Evolutionary conservation across 2,113 vertebrate genomes (phyloP), one percentile per base, ranked within the genome.

Genomic region (Eupsittula cactorum): DNA sequence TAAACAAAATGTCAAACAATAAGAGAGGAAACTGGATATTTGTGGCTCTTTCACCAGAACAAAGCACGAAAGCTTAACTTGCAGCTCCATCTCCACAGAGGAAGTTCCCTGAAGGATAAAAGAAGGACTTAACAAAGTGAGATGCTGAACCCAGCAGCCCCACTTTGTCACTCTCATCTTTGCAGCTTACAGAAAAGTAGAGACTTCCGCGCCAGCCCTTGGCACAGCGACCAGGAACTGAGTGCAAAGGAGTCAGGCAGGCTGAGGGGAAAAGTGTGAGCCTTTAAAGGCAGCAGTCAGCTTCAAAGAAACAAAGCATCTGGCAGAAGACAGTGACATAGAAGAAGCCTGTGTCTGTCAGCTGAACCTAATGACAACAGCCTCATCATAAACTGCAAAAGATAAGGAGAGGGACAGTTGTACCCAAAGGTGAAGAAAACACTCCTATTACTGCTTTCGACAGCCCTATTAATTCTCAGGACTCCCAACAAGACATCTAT

Each of bases 81-180:
- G 49, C 95, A 93, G 94, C 94, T 95, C 91, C 84, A 68, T 88
- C 81, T 95, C 94, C 23, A 50, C 87, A 55, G 96, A 97, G 97
- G 97, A 98, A 98, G 95, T 97, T 76, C 95, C 95, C 95, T 77
- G 60, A 86, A 94, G 97, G 94, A 98, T 98, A 89, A 98, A 98
- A 98, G 95, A 82, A 41, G 5, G 1, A 81, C 92, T 82, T 57
- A 75, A 97, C 96, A 97, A 97, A 98, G 90, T 76, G 92, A 93
- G 90, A 97, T 95, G 91, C 91, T 97, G 96, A 94, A 92, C 88
- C 67, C 94, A 92, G 95, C 94, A 91, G 94, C 70, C 84, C 64
- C 69, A 55, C 80, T 97, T 94, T 97, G 93, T 98, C 95, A 95
- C 96, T 97, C 97, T 95, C 89, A 87, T 97, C 97, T 96, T 76